Percentiles rank a stretch among this genome's conserved stretches.
Evolutionary conservation across 30 jellyfish, hydroid and myxozoan species (phyloP).

Genomic region (Catostylus mosaicus): DNA sequence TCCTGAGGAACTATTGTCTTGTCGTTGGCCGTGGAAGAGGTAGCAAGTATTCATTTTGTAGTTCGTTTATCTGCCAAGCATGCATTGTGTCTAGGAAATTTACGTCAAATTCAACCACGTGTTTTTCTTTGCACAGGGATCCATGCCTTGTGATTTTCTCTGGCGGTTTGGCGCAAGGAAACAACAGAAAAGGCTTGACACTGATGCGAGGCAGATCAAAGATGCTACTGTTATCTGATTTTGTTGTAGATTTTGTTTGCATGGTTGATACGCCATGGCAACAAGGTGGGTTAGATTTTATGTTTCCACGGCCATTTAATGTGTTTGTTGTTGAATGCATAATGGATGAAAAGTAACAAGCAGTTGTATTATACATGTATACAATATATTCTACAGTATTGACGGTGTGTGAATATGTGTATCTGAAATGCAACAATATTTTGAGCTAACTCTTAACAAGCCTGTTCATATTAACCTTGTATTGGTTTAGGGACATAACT

Average conservation of each 20-base stretch:
- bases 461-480: no score
- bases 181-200: conserved; percentile 85
- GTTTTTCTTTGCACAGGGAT: conserved; percentile 67
- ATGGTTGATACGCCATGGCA: conserved; percentile 75
- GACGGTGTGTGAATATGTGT: no score
- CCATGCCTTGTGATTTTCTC: conserved; percentile 70
- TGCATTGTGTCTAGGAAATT: neutral
- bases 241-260: conserved; percentile 80
- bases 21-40: no score
- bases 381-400: no score
- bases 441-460: no score
- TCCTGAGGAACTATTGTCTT: no score
- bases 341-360: no score
- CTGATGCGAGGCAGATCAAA: conserved; percentile 89
- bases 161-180: conserved; percentile 96
- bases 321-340: no score
- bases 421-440: no score
- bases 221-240: conserved; percentile 84
- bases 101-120: neutral
- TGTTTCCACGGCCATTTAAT: no score
- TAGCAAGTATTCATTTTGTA: neutral
- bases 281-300: conserved; percentile 63
- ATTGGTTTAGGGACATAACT: no score
- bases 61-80: neutral
- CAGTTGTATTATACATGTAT: no score